Conservation (phyloP, 1,140 invertebrate genomes). For the Diprion similis region DNA sequence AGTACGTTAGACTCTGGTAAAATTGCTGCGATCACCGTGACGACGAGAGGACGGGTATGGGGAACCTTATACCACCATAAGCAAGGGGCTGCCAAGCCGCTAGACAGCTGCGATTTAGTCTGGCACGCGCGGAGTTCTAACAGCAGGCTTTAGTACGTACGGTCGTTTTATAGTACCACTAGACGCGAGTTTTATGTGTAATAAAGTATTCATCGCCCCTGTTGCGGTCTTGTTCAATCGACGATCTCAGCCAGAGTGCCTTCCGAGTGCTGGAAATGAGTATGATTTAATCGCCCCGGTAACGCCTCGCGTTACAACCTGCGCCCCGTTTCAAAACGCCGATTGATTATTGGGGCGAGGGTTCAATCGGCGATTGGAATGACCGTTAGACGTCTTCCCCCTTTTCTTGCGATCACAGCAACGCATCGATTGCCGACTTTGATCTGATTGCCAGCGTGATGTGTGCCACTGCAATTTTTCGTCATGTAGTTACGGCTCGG, state of each 20-base stretch:
- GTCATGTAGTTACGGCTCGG: too few relatives aligned
- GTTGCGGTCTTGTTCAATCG: constrained; percentile 7
- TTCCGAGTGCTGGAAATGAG: background rate
- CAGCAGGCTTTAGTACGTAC: background rate
- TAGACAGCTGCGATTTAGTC: background rate
- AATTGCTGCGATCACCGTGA: too few relatives aligned
- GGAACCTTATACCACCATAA: too few relatives aligned
- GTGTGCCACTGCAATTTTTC: too few relatives aligned
- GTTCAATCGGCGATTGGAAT: too few relatives aligned
- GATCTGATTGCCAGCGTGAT: too few relatives aligned
- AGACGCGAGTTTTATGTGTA: constrained; percentile 5
- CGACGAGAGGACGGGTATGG: too few relatives aligned
- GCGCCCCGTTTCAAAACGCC: background rate
- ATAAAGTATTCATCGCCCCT: constrained; percentile 7
- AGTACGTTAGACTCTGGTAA: too few relatives aligned
- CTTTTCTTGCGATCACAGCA: too few relatives aligned
- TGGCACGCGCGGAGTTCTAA: constrained; percentile 1
- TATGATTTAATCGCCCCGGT: background rate
- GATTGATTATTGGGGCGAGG: background rate
- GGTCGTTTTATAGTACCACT: background rate
- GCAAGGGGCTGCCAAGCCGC: too few relatives aligned
- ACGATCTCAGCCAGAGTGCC: background rate
- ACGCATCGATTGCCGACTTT: too few relatives aligned
- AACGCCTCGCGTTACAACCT: background rate
- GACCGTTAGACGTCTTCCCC: too few relatives aligned